Percentiles rank a stretch among this genome's conserved stretches.
phyloP scores from a whole-genome alignment of 1,140 invertebrate species.

The Hyphantria cunea region DNA sequence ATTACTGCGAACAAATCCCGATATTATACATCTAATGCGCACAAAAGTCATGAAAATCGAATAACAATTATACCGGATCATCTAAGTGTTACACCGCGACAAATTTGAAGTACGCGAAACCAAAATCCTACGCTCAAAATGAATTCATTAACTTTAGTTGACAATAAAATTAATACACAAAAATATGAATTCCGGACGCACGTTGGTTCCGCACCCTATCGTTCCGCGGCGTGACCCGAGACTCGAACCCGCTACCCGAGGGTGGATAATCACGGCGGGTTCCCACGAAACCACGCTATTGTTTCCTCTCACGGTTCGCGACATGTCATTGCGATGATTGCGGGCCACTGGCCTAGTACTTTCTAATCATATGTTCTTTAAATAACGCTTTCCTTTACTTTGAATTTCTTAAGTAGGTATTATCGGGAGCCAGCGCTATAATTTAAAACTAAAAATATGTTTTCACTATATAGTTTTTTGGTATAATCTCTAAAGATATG shows the following conservation, averaged over 20 bases:
- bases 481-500: too few species aligned
- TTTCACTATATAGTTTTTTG: too few species aligned
- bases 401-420: too few species aligned
- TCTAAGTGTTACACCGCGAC: background rate
- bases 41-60: background rate
- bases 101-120: background rate
- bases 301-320: constrained; percentile 66
- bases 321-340: constrained; percentile 64
- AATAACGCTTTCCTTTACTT: constrained; percentile 4
- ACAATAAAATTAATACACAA: constrained; percentile 42
- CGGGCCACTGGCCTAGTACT: constrained; percentile 33
- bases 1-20: too few species aligned
- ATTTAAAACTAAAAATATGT: too few species aligned
- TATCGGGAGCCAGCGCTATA: too few species aligned
- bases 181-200: constrained; percentile 60
- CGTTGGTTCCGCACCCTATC: constrained; percentile 66
- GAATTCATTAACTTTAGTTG: constrained; percentile 12
- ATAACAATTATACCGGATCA: background rate
- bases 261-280: constrained; percentile 59
- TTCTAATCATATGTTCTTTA: constrained; percentile 46
- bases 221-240: constrained; percentile 54
- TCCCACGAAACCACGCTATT: constrained; percentile 62
- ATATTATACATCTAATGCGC: too few species aligned
- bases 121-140: constrained; percentile 14
- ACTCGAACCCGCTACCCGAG: constrained; percentile 51